Evolutionary conservation across 64 coral and sea anemone genomes (phyloP).

Genomic region (Montipora cactus): DNA sequence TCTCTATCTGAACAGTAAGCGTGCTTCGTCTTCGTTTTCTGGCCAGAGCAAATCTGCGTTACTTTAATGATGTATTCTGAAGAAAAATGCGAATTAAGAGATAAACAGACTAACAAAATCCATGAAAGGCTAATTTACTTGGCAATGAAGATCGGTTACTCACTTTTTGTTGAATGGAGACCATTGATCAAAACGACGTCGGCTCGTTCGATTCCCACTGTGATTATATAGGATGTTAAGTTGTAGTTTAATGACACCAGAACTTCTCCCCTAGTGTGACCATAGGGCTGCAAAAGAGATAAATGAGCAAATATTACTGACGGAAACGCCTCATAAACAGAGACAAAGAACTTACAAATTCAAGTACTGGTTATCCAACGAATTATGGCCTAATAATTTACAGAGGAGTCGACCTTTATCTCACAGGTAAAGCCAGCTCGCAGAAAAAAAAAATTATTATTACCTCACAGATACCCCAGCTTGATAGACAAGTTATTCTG

Average conservation of each 20-base stretch:
- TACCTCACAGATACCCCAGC: too few species aligned
- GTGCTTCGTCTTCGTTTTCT: conserved; percentile 82
- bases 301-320: neutral
- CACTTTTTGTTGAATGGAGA: conserved; percentile 63
- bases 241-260: conserved; percentile 60
- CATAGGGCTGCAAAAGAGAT: conserved; percentile 53
- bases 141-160: neutral
- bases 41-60: conserved; percentile 51
- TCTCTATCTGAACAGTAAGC: conserved; percentile 63
- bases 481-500: too few species aligned
- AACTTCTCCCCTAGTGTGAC: conserved; percentile 76
- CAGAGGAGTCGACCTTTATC: too few species aligned
- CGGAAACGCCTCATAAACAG: neutral
- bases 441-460: too few species aligned
- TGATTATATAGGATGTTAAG: conserved; percentile 23
- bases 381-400: too few species aligned
- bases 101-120: neutral
- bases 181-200: conserved; percentile 66
- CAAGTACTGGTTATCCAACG: too few species aligned
- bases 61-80: conserved; percentile 89
- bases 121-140: neutral
- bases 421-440: too few species aligned
- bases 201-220: conserved; percentile 59
- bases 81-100: neutral
- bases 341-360: too few species aligned